Conservation (phyloP, 2,888 invertebrate genomes). For the Capitulum mitella region DNA sequence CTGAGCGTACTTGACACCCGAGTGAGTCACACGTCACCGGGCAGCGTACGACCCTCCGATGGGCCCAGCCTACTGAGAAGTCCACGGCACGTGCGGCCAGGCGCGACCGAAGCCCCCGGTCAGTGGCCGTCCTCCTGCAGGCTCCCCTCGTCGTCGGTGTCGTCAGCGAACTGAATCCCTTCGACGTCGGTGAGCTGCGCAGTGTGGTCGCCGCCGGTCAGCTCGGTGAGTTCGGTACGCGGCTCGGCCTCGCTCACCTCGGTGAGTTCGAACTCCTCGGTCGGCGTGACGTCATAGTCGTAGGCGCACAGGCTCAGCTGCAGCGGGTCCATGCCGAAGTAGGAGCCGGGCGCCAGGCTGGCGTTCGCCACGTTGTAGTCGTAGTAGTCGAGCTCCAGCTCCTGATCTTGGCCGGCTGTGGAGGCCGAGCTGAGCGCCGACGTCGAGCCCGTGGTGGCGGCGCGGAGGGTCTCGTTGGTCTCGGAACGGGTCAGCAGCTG, state of each 20-base stretch:
- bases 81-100: too few relatives aligned
- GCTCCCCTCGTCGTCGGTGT: conserved; percentile 29
- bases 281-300: conserved; percentile 26
- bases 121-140: background rate
- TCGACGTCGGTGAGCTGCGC: conserved; percentile 29
- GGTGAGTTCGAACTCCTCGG: conserved; percentile 27
- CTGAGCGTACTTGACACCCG: too few relatives aligned
- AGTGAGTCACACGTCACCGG: too few relatives aligned
- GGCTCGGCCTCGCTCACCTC: conserved; percentile 24
- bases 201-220: conserved; percentile 25
- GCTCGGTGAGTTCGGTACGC: conserved; percentile 24
- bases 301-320: conserved; percentile 19
- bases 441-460: background rate
- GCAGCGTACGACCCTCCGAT: too few relatives aligned
- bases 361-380: conserved; percentile 40
- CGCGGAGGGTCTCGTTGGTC: background rate
- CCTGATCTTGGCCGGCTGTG: conserved; percentile 34
- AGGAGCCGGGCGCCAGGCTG: conserved; percentile 40
- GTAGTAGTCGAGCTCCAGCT: conserved; percentile 41
- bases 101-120: too few relatives aligned
- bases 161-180: conserved; percentile 35
- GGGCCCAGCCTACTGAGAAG: too few relatives aligned
- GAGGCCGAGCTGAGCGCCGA: background rate
- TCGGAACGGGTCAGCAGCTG: background rate
- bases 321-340: conserved; percentile 39